phyloP scores from a whole-genome alignment of 1,140 invertebrate genomes.

The Drosophila bocqueti region DNA sequence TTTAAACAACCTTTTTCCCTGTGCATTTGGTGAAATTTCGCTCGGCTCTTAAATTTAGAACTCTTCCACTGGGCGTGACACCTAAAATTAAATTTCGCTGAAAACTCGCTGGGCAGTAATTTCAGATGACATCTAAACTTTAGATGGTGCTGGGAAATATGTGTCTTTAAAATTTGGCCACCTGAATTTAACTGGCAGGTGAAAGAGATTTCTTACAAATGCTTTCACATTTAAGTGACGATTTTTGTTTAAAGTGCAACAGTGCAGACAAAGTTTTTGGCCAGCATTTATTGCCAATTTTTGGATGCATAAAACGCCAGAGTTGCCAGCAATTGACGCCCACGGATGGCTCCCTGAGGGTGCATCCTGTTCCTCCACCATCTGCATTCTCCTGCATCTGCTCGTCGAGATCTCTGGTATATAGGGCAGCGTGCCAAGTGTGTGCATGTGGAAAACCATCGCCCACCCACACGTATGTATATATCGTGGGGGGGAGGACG shows the following conservation, averaged over 20 bases:
- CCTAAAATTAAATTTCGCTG: slow-evolving; percentile 17
- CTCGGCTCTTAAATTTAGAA: slow-evolving; percentile 1
- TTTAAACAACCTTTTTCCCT: neutral
- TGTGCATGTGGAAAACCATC: slow-evolving; percentile 46
- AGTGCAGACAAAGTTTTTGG: slow-evolving; percentile 67
- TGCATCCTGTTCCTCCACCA: slow-evolving; percentile 1
- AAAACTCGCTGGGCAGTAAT: slow-evolving; percentile 8
- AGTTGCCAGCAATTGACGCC: slow-evolving; percentile 73
- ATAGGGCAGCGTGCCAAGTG: slow-evolving; percentile 78
- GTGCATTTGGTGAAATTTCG: slow-evolving; percentile 16
- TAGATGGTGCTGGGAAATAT: neutral
- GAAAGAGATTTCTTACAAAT: neutral
- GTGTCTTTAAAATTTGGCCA: slow-evolving; percentile 16
- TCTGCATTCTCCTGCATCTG: neutral
- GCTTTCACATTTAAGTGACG: neutral
- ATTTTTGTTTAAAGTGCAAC: slow-evolving; percentile 34
- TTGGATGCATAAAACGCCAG: slow-evolving; percentile 78
- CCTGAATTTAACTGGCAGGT: neutral
- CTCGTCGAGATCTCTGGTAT: slow-evolving; percentile 33
- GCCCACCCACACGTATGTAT: slow-evolving; percentile 7
- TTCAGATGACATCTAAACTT: slow-evolving; percentile 12
- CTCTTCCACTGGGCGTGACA: slow-evolving; percentile 2
- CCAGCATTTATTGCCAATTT: slow-evolving; percentile 79
- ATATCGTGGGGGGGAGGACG: slow-evolving; percentile 4
- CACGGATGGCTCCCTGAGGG: slow-evolving; percentile 38